Evolutionary conservation across 1,140 invertebrate genomes (phyloP).

Genomic region (Diachasma alloeum): DNA sequence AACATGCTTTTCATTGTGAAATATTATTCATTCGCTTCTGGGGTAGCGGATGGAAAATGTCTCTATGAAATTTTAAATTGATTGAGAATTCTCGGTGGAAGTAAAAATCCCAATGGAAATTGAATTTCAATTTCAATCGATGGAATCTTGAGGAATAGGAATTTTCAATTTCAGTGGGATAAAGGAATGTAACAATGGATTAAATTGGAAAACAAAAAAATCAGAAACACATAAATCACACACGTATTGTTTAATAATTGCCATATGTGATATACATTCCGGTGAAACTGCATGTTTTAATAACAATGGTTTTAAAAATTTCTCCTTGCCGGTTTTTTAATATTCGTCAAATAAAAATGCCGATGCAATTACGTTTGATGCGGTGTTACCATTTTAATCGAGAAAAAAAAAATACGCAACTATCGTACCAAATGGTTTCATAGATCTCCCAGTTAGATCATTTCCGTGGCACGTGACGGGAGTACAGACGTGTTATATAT

Average conservation of each 20-base stretch:
- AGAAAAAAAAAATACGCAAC: conserved; percentile 16
- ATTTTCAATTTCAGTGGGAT: too few species aligned
- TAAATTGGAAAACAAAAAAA: not conserved
- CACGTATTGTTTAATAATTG: not conserved
- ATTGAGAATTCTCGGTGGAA: too few species aligned
- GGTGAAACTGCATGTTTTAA: not conserved
- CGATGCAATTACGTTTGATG: not conserved
- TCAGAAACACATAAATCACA: not conserved
- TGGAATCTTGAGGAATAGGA: too few species aligned
- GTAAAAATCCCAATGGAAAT: too few species aligned
- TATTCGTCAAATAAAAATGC: not conserved
- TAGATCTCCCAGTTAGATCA: conserved; percentile 27
- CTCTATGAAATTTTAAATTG: too few species aligned
- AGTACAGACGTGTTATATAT: conserved; percentile 4
- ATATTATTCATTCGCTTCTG: not conserved
- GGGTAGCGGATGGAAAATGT: too few species aligned
- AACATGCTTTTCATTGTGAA: not conserved
- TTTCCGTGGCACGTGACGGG: conserved; percentile 26
- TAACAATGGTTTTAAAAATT: not conserved
- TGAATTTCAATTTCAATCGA: too few species aligned
- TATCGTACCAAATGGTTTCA: conserved; percentile 3
- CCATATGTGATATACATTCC: not conserved
- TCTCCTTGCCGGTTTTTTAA: not conserved
- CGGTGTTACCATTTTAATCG: conserved; percentile 16
- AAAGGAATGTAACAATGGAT: too few species aligned